Percentiles rank a stretch among this genome's conserved stretches.
These are phyloP conservation scores for Caenorhabditis latens DNA, from an alignment of 1,140 invertebrate genomes.

Conservation along the genomic window DNA sequence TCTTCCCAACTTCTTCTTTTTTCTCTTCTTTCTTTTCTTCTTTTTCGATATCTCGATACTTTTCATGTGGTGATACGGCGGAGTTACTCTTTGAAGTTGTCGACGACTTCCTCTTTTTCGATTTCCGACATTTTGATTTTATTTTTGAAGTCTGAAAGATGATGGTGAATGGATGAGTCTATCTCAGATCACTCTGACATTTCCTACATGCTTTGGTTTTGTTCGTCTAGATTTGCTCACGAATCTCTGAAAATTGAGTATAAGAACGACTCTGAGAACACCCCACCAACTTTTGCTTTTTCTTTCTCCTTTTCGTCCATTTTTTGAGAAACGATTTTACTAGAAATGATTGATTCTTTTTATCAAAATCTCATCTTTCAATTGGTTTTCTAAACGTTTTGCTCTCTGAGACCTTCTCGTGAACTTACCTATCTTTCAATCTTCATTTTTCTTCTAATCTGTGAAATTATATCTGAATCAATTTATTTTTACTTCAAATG, in stretches of 20 bases:
- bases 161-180: no score
- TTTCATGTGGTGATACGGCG: neutral
- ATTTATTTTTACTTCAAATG: neutral
- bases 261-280: neutral
- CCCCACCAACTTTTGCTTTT: neutral
- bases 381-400: no score
- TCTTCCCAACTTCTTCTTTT: neutral
- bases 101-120: neutral
- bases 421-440: no score
- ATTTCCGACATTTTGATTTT: neutral
- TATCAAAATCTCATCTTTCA: no score
- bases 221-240: conserved; percentile 10
- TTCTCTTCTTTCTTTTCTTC: neutral
- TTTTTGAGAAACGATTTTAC: neutral
- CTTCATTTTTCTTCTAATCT: no score
- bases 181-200: no score
- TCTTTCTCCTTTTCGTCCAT: neutral
- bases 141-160: no score
- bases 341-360: no score
- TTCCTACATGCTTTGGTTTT: neutral
- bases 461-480: neutral
- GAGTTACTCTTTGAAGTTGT: neutral
- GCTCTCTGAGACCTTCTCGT: no score
- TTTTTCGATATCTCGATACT: neutral
- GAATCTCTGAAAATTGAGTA: neutral